phyloP scores from a whole-genome alignment of 2,797 vertebrate genomes.

The Chrysocyon brachyurus region DNA sequence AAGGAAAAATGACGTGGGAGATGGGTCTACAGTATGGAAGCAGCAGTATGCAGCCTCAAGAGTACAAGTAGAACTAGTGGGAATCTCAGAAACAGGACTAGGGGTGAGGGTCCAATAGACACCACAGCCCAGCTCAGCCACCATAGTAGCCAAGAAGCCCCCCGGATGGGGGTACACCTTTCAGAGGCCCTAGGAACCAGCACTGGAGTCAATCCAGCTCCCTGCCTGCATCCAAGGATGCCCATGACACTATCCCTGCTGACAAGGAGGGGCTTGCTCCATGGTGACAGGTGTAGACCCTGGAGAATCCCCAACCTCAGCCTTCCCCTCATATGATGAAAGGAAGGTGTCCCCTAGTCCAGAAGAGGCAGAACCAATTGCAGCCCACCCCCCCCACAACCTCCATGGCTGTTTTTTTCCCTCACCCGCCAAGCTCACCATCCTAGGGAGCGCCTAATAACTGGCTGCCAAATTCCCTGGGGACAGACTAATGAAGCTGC shows the following conservation, averaged over 20 bases:
- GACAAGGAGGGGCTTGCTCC: too few species aligned
- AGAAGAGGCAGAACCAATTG: background rate
- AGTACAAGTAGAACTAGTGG: background rate
- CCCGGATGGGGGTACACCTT: background rate
- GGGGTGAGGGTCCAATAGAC: background rate
- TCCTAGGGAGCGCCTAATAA: slow-evolving; percentile 45
- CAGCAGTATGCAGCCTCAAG: background rate
- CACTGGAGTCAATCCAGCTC: background rate
- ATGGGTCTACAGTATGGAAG: background rate
- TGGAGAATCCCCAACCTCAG: background rate
- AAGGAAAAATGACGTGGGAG: background rate
- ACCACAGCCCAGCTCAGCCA: background rate
- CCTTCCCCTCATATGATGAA: background rate
- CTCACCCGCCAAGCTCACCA: background rate
- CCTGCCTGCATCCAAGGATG: background rate
- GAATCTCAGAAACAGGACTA: background rate
- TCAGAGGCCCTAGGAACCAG: background rate
- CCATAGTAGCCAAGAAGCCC: background rate
- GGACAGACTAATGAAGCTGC: slow-evolving; percentile 70
- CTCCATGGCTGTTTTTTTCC: background rate
- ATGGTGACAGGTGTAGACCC: background rate
- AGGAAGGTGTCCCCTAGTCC: background rate
- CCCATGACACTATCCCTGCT: background rate
- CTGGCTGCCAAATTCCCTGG: slow-evolving; percentile 64
- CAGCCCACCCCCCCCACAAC: background rate